Evolutionary conservation across 2,113 vertebrate species (phyloP).

Genomic region (Columba janthina): DNA sequence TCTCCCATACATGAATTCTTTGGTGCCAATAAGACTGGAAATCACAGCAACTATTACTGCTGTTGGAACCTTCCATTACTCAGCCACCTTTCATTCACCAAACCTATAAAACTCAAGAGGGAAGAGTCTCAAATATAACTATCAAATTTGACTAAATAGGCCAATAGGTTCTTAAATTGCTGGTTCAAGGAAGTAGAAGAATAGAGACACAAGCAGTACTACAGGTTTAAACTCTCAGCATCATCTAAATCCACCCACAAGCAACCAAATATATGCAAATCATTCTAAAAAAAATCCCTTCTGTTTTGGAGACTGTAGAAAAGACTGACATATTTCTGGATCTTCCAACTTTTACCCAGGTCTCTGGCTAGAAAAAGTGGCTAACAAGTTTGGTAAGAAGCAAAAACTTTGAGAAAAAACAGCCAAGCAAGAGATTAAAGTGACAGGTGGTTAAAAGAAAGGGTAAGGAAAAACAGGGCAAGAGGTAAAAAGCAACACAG

Average conservation of each 20-base stretch:
- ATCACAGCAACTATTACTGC: not conserved
- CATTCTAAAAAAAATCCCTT: not conserved
- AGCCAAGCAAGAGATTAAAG: not conserved
- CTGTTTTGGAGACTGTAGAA: not conserved
- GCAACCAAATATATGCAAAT: constrained; percentile 11
- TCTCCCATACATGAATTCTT: not conserved
- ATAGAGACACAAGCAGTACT: not conserved
- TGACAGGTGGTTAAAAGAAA: not conserved
- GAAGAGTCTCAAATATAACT: not conserved
- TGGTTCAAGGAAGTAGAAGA: constrained; percentile 9
- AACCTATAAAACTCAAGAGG: not conserved
- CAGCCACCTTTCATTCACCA: not conserved
- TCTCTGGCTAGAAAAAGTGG: not conserved
- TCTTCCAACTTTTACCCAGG: not conserved
- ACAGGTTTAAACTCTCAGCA: constrained; percentile 36
- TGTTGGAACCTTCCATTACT: not conserved
- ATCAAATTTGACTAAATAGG: not conserved
- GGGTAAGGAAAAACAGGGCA: not conserved
- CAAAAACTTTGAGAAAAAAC: not conserved
- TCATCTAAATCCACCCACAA: constrained; percentile 4
- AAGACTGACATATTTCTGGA: not conserved
- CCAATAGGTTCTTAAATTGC: constrained; percentile 6
- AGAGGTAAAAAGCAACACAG: not conserved
- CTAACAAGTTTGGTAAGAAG: not conserved
- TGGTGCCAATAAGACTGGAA: not conserved